Base-by-base conservation (phyloP, 2,888 invertebrate species). In the Agrochola circellaris region DNA sequence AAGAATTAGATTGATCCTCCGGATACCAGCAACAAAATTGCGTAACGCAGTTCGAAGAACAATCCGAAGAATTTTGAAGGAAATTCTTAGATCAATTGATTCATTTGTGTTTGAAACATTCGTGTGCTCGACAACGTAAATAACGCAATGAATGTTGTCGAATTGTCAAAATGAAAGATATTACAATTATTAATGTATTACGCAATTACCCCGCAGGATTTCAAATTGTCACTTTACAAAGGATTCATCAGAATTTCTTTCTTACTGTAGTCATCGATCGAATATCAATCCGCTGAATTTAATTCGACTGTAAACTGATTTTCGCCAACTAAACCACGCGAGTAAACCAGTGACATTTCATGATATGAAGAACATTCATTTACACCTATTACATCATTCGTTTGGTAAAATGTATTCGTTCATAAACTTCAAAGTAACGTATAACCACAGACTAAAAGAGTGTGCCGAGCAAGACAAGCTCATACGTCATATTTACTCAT, bases 401-500 rank as follows among this genome's bases (percentile, higher is more conserved):
- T 9, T 56, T 6, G 17, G 26, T n/a, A n/a, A 51, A 48, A 48
- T 26, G 0, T 38, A 15, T 48, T 26, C 20, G 8, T 74, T n/a
- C 26, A 26, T 48, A 60, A 26, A 30, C 9, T 45, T 62, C 17
- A 80, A 72, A 45, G n/a, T 51, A 34, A 30, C 20, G 7, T 38
- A 30, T 17, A 4, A 38, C 2, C 20, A 45, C 45, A 45, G 45
- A 45, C 15, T 45, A 45, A 15, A 45, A 45, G 45, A 45, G 6
- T 45, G 11, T 38, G 20, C 20, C 20, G 15, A 38, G 15, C 3
- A 54, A n/a, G 17, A 42, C 20, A 20, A 64, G 11, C 38, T 56
- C 30, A 42, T 64, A 38, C 54, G 17, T 77, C 54, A 74, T 56
- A 38, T n/a, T 64, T 54, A 56, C 48, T 75, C 78, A 23, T 82